Evolutionary conservation across 2,888 invertebrate genomes (phyloP).

Genomic region (Drosophila paucipuncta): DNA sequence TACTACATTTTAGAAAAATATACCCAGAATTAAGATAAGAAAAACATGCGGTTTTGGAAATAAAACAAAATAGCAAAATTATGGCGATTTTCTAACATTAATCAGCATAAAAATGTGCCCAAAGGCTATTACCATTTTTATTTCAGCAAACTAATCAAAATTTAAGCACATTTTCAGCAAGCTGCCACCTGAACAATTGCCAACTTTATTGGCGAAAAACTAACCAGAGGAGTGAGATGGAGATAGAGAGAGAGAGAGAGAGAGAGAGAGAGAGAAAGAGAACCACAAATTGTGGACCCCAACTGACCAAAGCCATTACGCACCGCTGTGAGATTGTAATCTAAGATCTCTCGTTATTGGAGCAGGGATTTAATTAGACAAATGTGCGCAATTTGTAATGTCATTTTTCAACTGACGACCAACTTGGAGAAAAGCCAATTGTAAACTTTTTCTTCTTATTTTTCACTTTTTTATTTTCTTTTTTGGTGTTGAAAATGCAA

Average conservation of each 20-base stretch:
- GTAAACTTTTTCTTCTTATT: conserved; percentile 50
- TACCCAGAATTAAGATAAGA: not conserved
- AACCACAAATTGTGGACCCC: conserved; percentile 1
- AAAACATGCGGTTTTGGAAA: not conserved
- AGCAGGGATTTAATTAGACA: conserved; percentile 84
- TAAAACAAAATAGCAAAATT: not conserved
- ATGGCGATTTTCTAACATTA: not conserved
- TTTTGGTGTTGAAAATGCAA: conserved; percentile 65
- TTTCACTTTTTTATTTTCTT: conserved; percentile 28
- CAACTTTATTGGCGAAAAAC: conserved; percentile 11
- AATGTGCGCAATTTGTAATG: conserved; percentile 85
- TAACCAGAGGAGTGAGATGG: not conserved
- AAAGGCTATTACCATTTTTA: conserved; percentile 10
- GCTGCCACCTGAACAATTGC: conserved; percentile 25
- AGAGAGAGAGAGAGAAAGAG: not conserved
- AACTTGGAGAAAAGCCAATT: conserved; percentile 74
- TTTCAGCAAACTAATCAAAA: conserved; percentile 35
- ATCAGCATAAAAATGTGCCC: not conserved
- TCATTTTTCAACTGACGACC: conserved; percentile 83
- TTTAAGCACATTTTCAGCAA: conserved; percentile 34
- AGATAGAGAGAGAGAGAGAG: not conserved
- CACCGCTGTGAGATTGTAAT: conserved; percentile 77
- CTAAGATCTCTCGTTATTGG: conserved; percentile 77
- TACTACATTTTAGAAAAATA: too few relatives aligned
- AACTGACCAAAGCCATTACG: conserved; percentile 64